phyloP scores from a whole-genome alignment of 1,140 invertebrate species.

The Atta texana region DNA sequence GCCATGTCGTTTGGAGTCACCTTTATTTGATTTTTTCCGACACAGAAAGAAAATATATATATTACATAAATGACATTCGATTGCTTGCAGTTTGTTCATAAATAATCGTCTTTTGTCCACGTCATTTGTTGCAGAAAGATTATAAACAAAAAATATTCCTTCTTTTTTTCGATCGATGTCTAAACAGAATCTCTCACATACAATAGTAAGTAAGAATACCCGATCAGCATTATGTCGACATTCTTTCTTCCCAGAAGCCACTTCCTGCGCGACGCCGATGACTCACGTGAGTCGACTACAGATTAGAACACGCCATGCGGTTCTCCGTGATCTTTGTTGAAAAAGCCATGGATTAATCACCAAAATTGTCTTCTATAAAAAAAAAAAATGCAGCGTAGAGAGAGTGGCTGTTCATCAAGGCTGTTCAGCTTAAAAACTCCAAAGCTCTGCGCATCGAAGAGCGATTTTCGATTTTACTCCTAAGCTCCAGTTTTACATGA shows the following conservation, averaged over 20 bases:
- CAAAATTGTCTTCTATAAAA: constrained; percentile 8
- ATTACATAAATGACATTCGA: neutral
- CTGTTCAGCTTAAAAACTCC: neutral
- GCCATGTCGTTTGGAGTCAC: too few relatives aligned
- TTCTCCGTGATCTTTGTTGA: constrained; percentile 38
- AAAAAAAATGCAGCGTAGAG: neutral
- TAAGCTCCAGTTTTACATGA: neutral
- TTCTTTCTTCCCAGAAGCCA: constrained; percentile 73
- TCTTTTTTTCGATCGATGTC: neutral
- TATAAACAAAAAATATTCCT: neutral
- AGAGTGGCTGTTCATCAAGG: neutral
- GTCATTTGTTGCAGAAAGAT: neutral
- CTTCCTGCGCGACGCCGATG: constrained; percentile 70
- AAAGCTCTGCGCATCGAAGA: neutral
- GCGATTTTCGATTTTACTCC: neutral
- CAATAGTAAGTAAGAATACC: constrained; percentile 9
- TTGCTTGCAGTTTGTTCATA: too few relatives aligned
- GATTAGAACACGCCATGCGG: constrained; percentile 22
- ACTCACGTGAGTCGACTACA: constrained; percentile 71
- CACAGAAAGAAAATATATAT: too few relatives aligned
- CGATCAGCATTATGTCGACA: constrained; percentile 41
- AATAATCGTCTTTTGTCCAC: neutral
- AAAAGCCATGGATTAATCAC: neutral
- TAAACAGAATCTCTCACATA: neutral
- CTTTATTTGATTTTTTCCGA: too few relatives aligned